Conservation (phyloP, 2,113 vertebrate species). For the Alces alces region DNA sequence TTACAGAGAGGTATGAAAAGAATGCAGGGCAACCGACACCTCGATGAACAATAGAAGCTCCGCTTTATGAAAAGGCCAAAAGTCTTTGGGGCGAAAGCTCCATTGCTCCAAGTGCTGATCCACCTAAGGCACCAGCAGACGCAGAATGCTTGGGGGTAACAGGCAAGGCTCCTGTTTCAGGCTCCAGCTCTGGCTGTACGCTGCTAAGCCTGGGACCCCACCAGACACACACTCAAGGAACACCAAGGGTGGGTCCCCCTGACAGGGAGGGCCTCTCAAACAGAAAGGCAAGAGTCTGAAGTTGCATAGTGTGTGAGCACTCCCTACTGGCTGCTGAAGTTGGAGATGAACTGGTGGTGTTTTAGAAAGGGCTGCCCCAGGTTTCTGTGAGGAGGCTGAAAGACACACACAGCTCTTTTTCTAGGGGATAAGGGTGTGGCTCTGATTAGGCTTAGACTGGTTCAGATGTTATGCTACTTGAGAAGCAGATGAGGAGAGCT, state of each 20-base stretch:
- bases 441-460: not conserved
- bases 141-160: not conserved
- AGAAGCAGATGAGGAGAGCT: not conserved
- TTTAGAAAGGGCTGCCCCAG: not conserved
- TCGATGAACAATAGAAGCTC: not conserved
- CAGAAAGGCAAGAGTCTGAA: not conserved
- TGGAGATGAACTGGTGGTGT: not conserved
- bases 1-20: not conserved
- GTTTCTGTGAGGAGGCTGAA: not conserved
- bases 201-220: not conserved
- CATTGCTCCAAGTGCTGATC: constrained; percentile 12
- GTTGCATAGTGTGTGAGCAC: constrained; percentile 44
- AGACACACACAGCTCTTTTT: not conserved
- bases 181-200: not conserved
- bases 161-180: not conserved
- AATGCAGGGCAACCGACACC: not conserved
- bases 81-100: not conserved
- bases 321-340: constrained; percentile 47
- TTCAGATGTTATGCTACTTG: not conserved
- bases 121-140: not conserved
- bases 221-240: not conserved
- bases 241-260: not conserved
- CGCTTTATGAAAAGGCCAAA: constrained; percentile 2
- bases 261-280: not conserved
- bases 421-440: not conserved